A percentile compares a stretch with the other conserved stretches of the same genome.
phyloP scores from a whole-genome alignment of 2,888 invertebrate genomes.

The Tiphia femorata region DNA sequence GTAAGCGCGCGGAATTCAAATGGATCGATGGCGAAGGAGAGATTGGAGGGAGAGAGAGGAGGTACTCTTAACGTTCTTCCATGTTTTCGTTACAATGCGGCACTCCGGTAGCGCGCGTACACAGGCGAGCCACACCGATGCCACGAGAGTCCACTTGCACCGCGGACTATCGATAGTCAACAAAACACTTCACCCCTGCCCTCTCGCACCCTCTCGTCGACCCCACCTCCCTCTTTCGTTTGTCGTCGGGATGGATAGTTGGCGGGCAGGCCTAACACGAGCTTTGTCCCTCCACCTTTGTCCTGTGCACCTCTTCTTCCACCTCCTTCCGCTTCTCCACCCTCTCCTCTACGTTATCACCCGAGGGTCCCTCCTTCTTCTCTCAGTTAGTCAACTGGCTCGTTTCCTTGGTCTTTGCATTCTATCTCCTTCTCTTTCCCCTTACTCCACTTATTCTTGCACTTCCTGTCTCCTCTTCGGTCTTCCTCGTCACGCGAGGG shows the following conservation, averaged over 20 bases:
- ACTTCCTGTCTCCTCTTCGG: too few species aligned
- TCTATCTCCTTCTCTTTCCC: background rate
- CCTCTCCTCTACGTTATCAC: background rate
- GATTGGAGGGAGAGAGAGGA: too few species aligned
- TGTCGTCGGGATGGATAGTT: too few species aligned
- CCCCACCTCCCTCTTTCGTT: background rate
- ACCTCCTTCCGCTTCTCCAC: background rate
- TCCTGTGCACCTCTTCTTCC: background rate
- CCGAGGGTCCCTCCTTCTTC: background rate
- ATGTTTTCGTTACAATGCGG: conserved; percentile 49
- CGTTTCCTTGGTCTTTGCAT: background rate
- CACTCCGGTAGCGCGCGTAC: conserved; percentile 21
- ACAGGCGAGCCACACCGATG: conserved; percentile 17
- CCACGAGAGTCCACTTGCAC: conserved; percentile 21
- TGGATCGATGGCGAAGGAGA: conserved; percentile 62
- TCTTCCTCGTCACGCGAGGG: too few species aligned
- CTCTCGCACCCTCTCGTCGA: background rate
- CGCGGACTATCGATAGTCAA: conserved; percentile 13
- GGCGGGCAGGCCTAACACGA: too few species aligned
- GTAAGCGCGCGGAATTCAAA: conserved; percentile 46
- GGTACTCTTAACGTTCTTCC: conserved; percentile 47
- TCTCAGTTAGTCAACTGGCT: background rate
- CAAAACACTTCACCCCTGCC: conserved; percentile 6
- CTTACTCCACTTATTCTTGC: background rate
- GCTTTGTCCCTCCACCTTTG: too few species aligned